These are phyloP conservation scores for Acleris sparsana DNA, from an alignment of 2,888 invertebrate genomes.

Conservation along the genomic window DNA sequence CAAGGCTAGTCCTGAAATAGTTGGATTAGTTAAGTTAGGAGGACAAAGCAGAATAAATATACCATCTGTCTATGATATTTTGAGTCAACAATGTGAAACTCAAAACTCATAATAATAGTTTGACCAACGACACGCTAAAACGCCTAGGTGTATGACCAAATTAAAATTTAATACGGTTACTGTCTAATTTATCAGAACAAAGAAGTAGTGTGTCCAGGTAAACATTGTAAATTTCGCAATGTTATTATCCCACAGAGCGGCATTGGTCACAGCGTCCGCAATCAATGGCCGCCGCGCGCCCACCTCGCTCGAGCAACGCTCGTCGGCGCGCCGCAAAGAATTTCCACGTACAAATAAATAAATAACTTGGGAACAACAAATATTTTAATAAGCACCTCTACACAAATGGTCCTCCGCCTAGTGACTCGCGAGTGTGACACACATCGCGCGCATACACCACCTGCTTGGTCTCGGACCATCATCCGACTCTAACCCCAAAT, in stretches of 20 bases:
- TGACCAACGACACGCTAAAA: background rate
- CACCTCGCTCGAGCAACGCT: conserved; percentile 52
- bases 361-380: conserved; percentile 81
- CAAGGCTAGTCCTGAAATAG: no score
- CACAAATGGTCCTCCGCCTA: conserved; percentile 74
- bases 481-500: conserved; percentile 41
- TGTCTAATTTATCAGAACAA: conserved; percentile 38
- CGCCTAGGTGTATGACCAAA: background rate
- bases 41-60: no score
- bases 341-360: conserved; percentile 79
- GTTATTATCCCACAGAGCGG: conserved; percentile 67
- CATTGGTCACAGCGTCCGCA: conserved; percentile 68
- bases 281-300: conserved; percentile 47
- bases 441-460: conserved; percentile 59
- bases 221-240: conserved; percentile 64
- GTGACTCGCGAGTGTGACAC: conserved; percentile 65
- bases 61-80: no score
- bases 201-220: conserved; percentile 36
- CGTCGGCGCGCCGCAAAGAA: conserved; percentile 73
- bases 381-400: conserved; percentile 82
- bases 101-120: background rate
- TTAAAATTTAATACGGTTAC: conserved; percentile 2
- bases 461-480: conserved; percentile 47
- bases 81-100: background rate
- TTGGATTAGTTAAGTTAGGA: no score